Base-by-base conservation (phyloP, 2,888 invertebrate genomes). In the Cataglyphis altisquamis region DNA sequence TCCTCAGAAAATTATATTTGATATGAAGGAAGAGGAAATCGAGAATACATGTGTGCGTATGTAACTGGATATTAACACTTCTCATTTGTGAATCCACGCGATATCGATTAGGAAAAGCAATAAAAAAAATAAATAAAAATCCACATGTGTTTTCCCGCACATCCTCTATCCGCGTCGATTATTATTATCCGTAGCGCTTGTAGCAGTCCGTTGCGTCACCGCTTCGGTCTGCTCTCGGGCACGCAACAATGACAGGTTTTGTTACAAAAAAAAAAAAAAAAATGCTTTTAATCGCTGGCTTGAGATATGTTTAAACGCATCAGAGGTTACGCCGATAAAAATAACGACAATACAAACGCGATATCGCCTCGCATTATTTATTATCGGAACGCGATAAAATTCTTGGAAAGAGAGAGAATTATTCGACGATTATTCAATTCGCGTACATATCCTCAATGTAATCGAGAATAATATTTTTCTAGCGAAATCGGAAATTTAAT, bases 301-400 rank as follows among this genome's bases (percentile, higher is more conserved):
- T 36, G 78, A 80, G 60, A 89, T 86, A 89, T 66, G 75, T 39
- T 83, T 41, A 63, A 78, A 84, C 80, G 48, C n/a, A 86, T 82
- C 86, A 82, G 89, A 86, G 86, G 88, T 89, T 88, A 81, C 75
- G 9, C 36, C 0, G 62, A 18, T 48, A 81, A 83, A 83, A 84
- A 86, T 60, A 86, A 66, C 52, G n/a, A n/a, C 60, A 68, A 66
- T 72, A 68, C 66, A 77, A 55, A 36, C 21, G 52, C 66, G 77
- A 74, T 84, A 88, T 62, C 48, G 32, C 10, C n/a, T 52, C 41
- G 10, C 62, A 45, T 45, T 83, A 78, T 80, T 80, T 80, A 72
- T 80, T 70, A 60, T 32, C 70, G 70, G 4, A 29, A 60, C 57
- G 57, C 41, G 39, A 75, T 75, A 25, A 75, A 57, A 78, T 70